Evolutionary conservation across 2,113 vertebrate species (phyloP).

Genomic region (Kryptolebias marmoratus): DNA sequence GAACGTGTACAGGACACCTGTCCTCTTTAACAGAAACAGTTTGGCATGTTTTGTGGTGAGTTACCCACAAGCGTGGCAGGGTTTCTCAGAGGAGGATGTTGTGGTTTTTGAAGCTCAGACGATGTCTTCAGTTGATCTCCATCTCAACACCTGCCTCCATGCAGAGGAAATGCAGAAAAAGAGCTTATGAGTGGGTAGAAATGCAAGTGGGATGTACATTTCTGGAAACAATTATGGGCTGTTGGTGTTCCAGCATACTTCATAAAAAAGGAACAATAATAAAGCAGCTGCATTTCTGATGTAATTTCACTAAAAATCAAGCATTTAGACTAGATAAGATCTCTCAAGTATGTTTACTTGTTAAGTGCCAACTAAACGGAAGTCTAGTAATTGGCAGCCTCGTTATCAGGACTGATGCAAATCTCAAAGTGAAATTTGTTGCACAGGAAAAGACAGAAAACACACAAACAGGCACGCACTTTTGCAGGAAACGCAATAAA

Average conservation of each 20-base stretch:
- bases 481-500: neutral
- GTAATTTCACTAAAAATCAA: constrained; percentile 17
- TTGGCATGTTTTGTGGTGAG: neutral
- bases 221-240: constrained; percentile 13
- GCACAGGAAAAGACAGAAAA: neutral
- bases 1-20: no score
- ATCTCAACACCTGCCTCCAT: constrained; percentile 2
- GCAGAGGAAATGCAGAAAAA: constrained; percentile 1
- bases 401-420: constrained; percentile 13
- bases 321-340: constrained; percentile 12
- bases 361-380: constrained; percentile 9
- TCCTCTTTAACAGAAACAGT: constrained; percentile 7
- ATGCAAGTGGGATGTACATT: neutral
- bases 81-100: constrained; percentile 2
- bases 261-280: constrained; percentile 14
- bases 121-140: neutral
- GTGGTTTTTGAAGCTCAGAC: neutral
- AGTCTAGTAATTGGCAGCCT: constrained; percentile 32
- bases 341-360: constrained; percentile 8
- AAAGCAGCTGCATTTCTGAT: constrained; percentile 2
- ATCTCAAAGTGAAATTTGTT: neutral
- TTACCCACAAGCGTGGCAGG: neutral
- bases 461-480: neutral
- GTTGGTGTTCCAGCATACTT: neutral
- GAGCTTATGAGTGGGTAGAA: constrained; percentile 11